Conservation (phyloP, 2,797 vertebrate species). For the Sylvilagus floridanus region DNA sequence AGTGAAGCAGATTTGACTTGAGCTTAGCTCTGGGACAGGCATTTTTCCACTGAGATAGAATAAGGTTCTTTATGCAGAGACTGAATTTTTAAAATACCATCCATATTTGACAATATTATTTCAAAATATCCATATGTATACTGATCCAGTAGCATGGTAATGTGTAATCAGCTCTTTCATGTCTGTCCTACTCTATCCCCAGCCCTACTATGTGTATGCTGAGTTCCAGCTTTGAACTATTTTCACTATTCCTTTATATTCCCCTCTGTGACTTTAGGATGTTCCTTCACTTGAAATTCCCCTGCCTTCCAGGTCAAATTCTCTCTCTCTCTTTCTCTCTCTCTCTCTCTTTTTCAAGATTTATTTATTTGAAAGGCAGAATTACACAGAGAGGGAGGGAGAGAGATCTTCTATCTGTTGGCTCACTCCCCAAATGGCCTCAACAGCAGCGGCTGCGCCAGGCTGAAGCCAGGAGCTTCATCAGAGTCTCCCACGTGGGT, state of each 20-base stretch:
- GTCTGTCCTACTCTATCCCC: not conserved
- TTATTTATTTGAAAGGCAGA: too few relatives aligned
- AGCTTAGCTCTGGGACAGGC: not conserved
- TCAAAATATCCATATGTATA: not conserved
- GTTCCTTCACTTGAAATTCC: too few relatives aligned
- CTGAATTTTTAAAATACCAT: not conserved
- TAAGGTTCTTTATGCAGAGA: not conserved
- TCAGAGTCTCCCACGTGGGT: too few relatives aligned
- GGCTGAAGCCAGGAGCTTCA: too few relatives aligned
- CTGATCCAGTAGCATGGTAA: not conserved
- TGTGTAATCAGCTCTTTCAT: not conserved
- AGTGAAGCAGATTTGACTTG: not conserved
- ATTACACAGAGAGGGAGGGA: too few relatives aligned
- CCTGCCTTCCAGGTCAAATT: too few relatives aligned
- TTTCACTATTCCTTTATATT: not conserved
- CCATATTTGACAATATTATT: not conserved
- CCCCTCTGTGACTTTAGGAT: not conserved
- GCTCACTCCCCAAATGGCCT: too few relatives aligned
- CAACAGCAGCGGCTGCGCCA: too few relatives aligned
- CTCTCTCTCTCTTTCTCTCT: too few relatives aligned
- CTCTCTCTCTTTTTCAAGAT: too few relatives aligned
- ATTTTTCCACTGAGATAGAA: not conserved
- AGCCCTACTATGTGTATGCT: not conserved
- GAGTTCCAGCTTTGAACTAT: not conserved
- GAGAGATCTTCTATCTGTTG: too few relatives aligned